Percentiles rank a stretch among this genome's conserved stretches.
phyloP scores from a whole-genome alignment of 2,888 invertebrate species.

The Drosophila greeni region DNA sequence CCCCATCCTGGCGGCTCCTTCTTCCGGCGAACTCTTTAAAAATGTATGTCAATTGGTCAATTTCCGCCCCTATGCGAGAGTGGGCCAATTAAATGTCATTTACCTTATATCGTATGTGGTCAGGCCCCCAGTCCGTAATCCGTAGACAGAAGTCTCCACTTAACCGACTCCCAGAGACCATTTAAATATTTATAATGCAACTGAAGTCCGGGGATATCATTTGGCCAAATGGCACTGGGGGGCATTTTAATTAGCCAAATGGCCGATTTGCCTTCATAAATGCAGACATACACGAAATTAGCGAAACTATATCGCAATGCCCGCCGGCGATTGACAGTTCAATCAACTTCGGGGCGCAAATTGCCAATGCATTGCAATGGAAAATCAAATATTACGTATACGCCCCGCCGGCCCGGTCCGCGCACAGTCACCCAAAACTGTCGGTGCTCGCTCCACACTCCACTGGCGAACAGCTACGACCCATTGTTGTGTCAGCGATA shows the following conservation, averaged over 20 bases:
- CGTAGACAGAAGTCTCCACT: neutral
- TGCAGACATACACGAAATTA: constrained; percentile 59
- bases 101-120: constrained; percentile 52
- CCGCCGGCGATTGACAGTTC: constrained; percentile 64
- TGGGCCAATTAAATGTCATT: constrained; percentile 68
- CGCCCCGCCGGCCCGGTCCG: constrained; percentile 32
- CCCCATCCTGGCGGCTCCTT: neutral
- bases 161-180: constrained; percentile 28
- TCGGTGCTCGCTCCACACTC: constrained; percentile 1
- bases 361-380: constrained; percentile 59
- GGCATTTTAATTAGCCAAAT: constrained; percentile 68
- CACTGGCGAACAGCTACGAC: constrained; percentile 25
- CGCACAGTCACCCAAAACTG: constrained; percentile 4
- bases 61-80: constrained; percentile 52
- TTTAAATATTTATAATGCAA: constrained; percentile 63
- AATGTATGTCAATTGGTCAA: constrained; percentile 74
- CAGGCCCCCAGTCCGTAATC: constrained; percentile 2
- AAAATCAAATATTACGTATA: constrained; percentile 70
- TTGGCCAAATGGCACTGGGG: constrained; percentile 42
- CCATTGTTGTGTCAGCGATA: constrained; percentile 71
- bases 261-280: constrained; percentile 60
- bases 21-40: constrained; percentile 59
- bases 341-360: constrained; percentile 58
- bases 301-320: constrained; percentile 55
- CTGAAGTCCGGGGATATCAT: constrained; percentile 22